phyloP scores from a whole-genome alignment of 2,797 vertebrate genomes.

The Neosalanx taihuensis region DNA sequence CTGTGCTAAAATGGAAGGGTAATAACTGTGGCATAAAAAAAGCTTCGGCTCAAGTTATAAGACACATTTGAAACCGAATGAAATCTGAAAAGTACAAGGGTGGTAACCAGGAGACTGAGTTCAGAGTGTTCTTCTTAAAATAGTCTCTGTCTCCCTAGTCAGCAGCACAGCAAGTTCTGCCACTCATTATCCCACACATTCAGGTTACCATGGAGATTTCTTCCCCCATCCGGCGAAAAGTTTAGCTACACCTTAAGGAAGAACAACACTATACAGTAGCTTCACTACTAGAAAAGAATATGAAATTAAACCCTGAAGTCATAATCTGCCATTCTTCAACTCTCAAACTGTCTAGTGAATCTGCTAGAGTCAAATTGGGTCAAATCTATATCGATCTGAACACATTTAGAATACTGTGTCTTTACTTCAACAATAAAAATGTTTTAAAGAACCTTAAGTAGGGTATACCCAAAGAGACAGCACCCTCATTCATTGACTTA shows the following conservation, averaged over 20 bases:
- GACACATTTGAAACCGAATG: too few species aligned
- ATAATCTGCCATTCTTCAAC: too few species aligned
- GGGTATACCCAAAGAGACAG: not conserved
- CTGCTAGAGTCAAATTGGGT: not conserved
- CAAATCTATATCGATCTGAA: not conserved
- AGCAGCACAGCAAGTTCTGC: not conserved
- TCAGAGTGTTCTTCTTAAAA: not conserved
- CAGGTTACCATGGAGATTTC: slow-evolving; percentile 33
- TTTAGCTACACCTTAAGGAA: not conserved
- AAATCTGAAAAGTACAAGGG: too few species aligned
- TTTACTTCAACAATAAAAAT: not conserved
- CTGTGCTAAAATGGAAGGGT: too few species aligned
- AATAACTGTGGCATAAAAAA: too few species aligned
- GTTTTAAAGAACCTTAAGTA: not conserved
- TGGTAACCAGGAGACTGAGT: too few species aligned
- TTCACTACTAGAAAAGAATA: not conserved
- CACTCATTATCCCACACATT: slow-evolving; percentile 7
- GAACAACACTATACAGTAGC: not conserved
- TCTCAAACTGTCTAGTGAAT: not conserved
- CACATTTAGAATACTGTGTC: not conserved
- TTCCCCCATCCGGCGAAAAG: slow-evolving; percentile 1
- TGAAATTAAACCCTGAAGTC: too few species aligned
- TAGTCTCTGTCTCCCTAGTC: not conserved
- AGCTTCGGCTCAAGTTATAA: too few species aligned
- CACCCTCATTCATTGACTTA: not conserved